Evolutionary conservation across 2,888 invertebrate species (phyloP), one percentile per base, ranked within the genome.

Genomic region (Encarsia formosa): DNA sequence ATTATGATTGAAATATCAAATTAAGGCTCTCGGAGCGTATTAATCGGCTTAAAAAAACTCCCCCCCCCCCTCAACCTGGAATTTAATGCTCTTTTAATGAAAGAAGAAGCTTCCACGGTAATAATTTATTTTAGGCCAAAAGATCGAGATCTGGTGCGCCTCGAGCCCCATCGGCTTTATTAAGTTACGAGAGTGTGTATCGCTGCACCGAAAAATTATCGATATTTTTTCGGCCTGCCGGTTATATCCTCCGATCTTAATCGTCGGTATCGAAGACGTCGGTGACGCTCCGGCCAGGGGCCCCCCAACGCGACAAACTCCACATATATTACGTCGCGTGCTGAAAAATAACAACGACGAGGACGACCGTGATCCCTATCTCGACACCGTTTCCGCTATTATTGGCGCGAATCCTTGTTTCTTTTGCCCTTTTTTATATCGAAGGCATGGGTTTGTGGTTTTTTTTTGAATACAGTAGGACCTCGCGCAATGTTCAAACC

Each of bases 151-250:
- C 54, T 52, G 52, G 29, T 29, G 49, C 54, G 52, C 50, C 54
- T 52, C 45, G 29, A 48, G 57, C 47, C n/a, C 46, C 46, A 45
- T 49, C 48, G 53, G 56, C 60, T 64, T 64, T 64, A 66, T 68
- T 67, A 65, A 65, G 61, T 60, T 54, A 58, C 61, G 59, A 56
- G 45, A 58, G 19, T 9, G 29, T 9, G 13, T 22, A 18, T 9
- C 11, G 20, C 13, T 20, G 26, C 18, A n/a, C 59, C 61, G 51
- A 54, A 61, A 61, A 62, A 68, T 70, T 65, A 69, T 64, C 69
- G 68, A 68, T 68, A 67, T 65, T 61, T 59, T 60, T 56, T 63
- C 59, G 59, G 63, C 31, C 46, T 42, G 39, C 52, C 29, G 48
- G 15, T n/a, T 20, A 45, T 56, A 65, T 61, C 63, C n/a, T n/a